Conservation (phyloP, 2,888 invertebrate genomes). For the Eupithecia abbreviata region DNA sequence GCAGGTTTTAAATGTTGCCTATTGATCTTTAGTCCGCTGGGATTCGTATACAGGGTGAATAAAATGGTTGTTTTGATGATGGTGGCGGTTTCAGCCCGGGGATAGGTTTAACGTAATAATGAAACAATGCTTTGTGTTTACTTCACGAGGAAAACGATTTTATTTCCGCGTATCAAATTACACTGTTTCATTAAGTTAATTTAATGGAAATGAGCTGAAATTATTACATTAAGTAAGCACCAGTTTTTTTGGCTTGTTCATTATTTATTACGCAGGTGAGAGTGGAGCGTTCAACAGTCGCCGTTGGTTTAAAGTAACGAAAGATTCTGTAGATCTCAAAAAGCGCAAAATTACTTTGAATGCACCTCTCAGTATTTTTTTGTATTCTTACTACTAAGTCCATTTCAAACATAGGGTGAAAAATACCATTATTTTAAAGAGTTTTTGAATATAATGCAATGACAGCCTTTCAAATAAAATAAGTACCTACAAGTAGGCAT, state of each 20-base stretch:
- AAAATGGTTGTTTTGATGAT: constrained; percentile 41
- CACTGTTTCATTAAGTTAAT: not conserved
- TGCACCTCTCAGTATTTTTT: too few species aligned
- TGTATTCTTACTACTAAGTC: too few species aligned
- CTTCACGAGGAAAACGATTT: constrained; percentile 9
- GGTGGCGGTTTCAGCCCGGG: constrained; percentile 36
- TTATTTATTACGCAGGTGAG: not conserved
- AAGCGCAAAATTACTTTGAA: not conserved
- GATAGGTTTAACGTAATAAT: constrained; percentile 22
- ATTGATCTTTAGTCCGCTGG: constrained; percentile 59
- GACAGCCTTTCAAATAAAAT: not conserved
- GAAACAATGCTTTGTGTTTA: constrained; percentile 22
- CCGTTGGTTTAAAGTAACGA: not conserved
- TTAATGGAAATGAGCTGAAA: constrained; percentile 1
- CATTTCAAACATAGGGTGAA: too few species aligned
- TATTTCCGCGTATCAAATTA: not conserved
- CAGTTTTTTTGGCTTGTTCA: too few species aligned
- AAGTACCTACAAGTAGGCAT: not conserved
- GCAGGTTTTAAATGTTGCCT: constrained; percentile 47
- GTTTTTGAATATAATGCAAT: not conserved
- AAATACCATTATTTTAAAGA: too few species aligned
- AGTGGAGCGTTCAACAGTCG: not conserved
- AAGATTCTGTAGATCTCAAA: not conserved
- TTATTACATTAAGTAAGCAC: not conserved
- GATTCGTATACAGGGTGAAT: constrained; percentile 62